These are phyloP conservation scores for Nesoenas mayeri DNA, from an alignment of 2,113 vertebrate genomes.

Conservation along the genomic window DNA sequence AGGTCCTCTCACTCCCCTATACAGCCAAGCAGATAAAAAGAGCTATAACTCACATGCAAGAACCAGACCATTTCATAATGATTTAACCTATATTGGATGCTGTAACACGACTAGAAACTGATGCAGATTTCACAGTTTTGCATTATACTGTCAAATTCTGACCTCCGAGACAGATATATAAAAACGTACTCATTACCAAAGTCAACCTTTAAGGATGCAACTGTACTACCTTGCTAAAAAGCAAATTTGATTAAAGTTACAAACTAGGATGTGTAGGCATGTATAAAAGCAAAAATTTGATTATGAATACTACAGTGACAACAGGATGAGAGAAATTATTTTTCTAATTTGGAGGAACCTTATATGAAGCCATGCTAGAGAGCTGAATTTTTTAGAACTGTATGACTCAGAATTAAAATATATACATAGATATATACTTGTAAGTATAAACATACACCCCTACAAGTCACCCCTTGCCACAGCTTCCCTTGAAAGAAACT, in stretches of 20 bases:
- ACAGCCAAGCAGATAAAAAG: not conserved
- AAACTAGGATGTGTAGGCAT: not conserved
- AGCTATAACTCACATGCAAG: not conserved
- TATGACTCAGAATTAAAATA: not conserved
- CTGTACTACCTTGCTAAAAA: not conserved
- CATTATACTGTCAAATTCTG: not conserved
- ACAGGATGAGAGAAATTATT: not conserved
- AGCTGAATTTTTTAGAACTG: not conserved
- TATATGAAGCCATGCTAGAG: not conserved
- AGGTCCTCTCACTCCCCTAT: not conserved
- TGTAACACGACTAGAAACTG: not conserved
- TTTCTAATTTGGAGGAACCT: not conserved
- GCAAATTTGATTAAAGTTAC: not conserved
- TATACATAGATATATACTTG: not conserved
- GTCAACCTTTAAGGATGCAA: not conserved
- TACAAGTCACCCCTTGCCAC: not conserved
- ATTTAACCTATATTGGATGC: accelerated
- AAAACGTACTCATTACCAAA: not conserved
- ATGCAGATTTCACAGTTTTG: not conserved
- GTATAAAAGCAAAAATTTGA: not conserved
- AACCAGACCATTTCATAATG: not conserved
- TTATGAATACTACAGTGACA: not conserved
- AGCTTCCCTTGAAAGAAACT: not conserved
- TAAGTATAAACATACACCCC: not conserved
- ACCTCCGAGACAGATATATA: not conserved